Percentiles rank a stretch among this genome's conserved stretches.
Evolutionary conservation across 1,140 invertebrate species (phyloP).

Genomic region (Drosophila funebris): DNA sequence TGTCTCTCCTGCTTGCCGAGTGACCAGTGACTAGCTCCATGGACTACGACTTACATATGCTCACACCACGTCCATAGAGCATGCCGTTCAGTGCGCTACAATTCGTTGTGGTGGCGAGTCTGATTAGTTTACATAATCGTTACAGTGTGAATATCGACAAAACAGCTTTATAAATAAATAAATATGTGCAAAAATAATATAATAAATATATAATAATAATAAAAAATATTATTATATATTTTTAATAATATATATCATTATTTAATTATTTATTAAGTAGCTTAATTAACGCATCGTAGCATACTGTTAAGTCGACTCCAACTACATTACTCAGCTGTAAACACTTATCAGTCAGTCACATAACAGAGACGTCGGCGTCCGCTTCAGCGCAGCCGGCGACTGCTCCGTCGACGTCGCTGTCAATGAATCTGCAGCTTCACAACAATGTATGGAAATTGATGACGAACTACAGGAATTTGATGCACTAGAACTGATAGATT

Average conservation of each 20-base stretch:
- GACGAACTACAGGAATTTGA: not conserved
- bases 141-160: not conserved
- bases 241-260: too few species aligned
- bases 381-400: too few species aligned
- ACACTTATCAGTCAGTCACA: conserved; percentile 23
- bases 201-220: not conserved
- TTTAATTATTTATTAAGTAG: too few species aligned
- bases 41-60: conserved; percentile 6
- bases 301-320: not conserved
- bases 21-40: conserved; percentile 33
- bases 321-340: not conserved
- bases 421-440: conserved; percentile 22
- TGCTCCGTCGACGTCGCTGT: conserved; percentile 10
- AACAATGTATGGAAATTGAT: conserved; percentile 12
- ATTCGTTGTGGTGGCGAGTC: not conserved
- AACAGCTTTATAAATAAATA: too few species aligned
- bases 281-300: not conserved
- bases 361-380: conserved; percentile 26
- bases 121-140: not conserved
- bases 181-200: too few species aligned
- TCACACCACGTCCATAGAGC: conserved; percentile 13
- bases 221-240: not conserved
- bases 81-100: not conserved
- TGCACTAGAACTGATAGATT: not conserved
- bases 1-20: conserved; percentile 28